Evolutionary conservation across 2,888 invertebrate genomes (phyloP).

Genomic region (Erebia epiphron): DNA sequence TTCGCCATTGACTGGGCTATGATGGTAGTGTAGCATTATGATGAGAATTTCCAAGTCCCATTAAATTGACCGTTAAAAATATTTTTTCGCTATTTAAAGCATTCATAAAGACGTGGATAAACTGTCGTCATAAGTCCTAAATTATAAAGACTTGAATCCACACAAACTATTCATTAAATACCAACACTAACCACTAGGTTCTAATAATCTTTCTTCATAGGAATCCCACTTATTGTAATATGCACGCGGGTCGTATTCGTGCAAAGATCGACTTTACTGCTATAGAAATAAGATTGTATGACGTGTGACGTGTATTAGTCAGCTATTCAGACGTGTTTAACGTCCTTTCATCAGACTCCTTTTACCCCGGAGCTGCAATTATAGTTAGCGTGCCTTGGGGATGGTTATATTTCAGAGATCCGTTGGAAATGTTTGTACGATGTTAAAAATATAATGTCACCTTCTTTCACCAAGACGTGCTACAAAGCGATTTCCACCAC

Average conservation of each 20-base stretch:
- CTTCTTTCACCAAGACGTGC: too few relatives aligned
- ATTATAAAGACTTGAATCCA: background rate
- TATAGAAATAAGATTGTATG: slow-evolving; percentile 27
- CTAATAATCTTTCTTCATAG: slow-evolving; percentile 20
- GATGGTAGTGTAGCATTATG: too few relatives aligned
- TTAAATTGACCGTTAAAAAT: background rate
- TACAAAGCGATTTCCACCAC: too few relatives aligned
- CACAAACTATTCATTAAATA: slow-evolving; percentile 15
- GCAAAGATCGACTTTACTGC: slow-evolving; percentile 25
- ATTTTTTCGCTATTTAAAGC: background rate
- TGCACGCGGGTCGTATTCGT: slow-evolving; percentile 15
- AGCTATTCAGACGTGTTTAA: slow-evolving; percentile 41
- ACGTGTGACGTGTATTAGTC: slow-evolving; percentile 26
- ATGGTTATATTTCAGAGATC: slow-evolving; percentile 63
- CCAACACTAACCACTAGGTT: slow-evolving; percentile 24
- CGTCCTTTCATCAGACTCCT: slow-evolving; percentile 73
- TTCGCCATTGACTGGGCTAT: too few relatives aligned
- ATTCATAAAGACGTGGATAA: background rate
- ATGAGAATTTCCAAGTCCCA: background rate
- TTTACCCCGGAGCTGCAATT: slow-evolving; percentile 76
- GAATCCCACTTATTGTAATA: slow-evolving; percentile 31
- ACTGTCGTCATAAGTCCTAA: slow-evolving; percentile 1
- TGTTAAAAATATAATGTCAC: background rate
- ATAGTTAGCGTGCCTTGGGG: slow-evolving; percentile 70
- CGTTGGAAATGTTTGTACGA: slow-evolving; percentile 17